Evolutionary conservation across 2,888 invertebrate genomes (phyloP).

Genomic region (Orthonevra nobilis): DNA sequence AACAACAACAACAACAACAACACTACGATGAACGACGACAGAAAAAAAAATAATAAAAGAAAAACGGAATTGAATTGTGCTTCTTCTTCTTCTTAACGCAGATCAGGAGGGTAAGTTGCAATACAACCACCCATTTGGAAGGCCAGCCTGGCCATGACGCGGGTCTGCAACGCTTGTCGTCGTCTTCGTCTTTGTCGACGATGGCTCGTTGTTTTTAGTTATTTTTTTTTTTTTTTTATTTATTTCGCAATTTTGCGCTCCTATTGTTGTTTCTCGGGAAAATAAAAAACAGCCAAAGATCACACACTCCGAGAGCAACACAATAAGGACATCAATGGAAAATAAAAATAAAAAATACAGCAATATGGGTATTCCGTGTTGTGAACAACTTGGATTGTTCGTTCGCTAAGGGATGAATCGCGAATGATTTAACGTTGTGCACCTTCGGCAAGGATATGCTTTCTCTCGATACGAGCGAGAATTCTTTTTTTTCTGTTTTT

Average conservation of each 20-base stretch:
- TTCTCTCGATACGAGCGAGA: constrained; percentile 46
- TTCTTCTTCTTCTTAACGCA: constrained; percentile 60
- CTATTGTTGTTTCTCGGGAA: constrained; percentile 30
- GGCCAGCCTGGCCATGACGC: constrained; percentile 73
- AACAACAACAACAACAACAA: no score
- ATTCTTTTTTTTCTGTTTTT: constrained; percentile 30
- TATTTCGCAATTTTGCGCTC: constrained; percentile 16
- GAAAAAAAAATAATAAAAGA: no score
- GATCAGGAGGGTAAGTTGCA: constrained; percentile 71
- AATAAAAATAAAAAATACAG: constrained; percentile 27
- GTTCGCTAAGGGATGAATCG: constrained; percentile 74
- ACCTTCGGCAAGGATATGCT: constrained; percentile 65
- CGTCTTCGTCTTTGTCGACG: constrained; percentile 57
- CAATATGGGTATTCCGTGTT: constrained; percentile 34
- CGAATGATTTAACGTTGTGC: constrained; percentile 72
- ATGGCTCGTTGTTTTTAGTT: no score
- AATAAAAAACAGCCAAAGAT: no score
- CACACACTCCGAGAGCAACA: constrained; percentile 20
- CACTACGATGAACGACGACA: no score
- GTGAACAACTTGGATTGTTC: constrained; percentile 65
- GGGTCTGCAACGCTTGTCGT: constrained; percentile 72
- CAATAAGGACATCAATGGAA: constrained; percentile 11
- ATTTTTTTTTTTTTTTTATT: no score
- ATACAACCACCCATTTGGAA: constrained; percentile 72
- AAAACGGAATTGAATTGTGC: constrained; percentile 49